A percentile compares a stretch with the other conserved stretches of the same genome.
Evolutionary conservation across 2,113 vertebrate species (phyloP).

Genomic region (Macquaria australasica): DNA sequence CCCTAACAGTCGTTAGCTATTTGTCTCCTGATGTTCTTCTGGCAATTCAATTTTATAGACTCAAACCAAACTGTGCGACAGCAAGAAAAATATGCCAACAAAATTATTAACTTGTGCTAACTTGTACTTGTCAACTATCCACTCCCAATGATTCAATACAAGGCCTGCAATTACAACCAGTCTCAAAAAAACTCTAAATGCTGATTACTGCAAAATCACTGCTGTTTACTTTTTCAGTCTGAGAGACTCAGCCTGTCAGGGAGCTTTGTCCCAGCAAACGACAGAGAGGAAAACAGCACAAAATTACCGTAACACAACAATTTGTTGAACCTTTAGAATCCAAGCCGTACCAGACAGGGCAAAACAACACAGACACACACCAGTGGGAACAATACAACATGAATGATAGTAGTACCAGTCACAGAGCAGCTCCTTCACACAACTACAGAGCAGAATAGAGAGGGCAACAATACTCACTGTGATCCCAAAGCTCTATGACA

Average conservation of each 20-base stretch:
- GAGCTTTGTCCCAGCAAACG: background rate
- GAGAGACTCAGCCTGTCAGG: background rate
- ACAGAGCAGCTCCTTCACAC: constrained; percentile 44
- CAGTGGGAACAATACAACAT: constrained; percentile 22
- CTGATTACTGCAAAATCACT: background rate
- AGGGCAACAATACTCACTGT: constrained; percentile 63
- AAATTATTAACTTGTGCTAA: background rate
- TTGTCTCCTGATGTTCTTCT: background rate
- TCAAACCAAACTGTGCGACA: background rate
- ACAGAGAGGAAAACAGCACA: background rate
- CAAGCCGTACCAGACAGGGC: constrained; percentile 18
- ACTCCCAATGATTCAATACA: background rate
- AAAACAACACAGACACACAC: constrained; percentile 1
- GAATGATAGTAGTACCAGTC: constrained; percentile 34
- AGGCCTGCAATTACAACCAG: constrained; percentile 9
- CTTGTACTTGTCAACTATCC: background rate
- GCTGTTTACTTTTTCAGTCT: background rate
- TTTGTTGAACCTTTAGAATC: constrained; percentile 8
- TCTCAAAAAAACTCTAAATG: constrained; percentile 1
- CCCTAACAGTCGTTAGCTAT: background rate
- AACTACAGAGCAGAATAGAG: background rate
- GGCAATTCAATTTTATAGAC: background rate
- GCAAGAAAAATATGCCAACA: background rate
- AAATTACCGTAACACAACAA: constrained; percentile 9
- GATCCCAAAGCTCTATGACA: constrained; percentile 25